These are phyloP conservation scores for Ormyrus nitidulus DNA, from an alignment of 2,888 invertebrate species.

Conservation along the genomic window DNA sequence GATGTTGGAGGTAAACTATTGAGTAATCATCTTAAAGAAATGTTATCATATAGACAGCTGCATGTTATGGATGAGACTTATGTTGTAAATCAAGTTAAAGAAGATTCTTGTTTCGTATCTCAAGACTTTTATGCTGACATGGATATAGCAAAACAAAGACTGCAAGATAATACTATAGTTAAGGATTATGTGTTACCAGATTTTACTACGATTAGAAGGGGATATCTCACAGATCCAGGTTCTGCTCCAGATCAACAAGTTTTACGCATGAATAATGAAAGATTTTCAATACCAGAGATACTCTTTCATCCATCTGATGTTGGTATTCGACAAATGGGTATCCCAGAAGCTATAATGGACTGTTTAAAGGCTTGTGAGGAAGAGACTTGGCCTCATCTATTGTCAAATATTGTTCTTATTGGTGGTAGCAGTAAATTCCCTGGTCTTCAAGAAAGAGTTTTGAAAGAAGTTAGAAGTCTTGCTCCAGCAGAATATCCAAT, in stretches of 20 bases:
- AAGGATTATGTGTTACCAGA: conserved; percentile 97
- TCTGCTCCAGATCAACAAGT: conserved; percentile 82
- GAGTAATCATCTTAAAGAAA: conserved; percentile 98
- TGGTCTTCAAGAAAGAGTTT: conserved; percentile 88
- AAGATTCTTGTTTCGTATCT: conserved; percentile 96
- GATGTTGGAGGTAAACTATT: conserved; percentile 97
- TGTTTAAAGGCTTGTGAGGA: conserved; percentile 85
- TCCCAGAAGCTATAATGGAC: conserved; percentile 91
- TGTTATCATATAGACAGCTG: conserved; percentile 95
- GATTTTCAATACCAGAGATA: conserved; percentile 96
- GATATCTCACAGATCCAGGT: conserved; percentile 79
- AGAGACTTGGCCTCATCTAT: conserved; percentile 85
- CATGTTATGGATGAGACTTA: conserved; percentile 99
- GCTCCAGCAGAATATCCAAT: conserved; percentile 88
- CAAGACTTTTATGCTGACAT: conserved; percentile 89
- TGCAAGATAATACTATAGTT: conserved; percentile 83
- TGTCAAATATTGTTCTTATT: conserved; percentile 89
- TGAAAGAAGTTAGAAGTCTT: conserved; percentile 85
- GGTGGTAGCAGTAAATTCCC: conserved; percentile 89
- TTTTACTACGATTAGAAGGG: conserved; percentile 91
- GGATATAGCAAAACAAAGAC: conserved; percentile 79
- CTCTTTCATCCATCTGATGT: conserved; percentile 96
- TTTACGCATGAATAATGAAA: conserved; percentile 92
- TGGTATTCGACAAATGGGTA: conserved; percentile 93
- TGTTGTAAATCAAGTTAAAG: conserved; percentile 98